phyloP scores from a whole-genome alignment of 2,888 invertebrate genomes.

The Nycteola revayana region DNA sequence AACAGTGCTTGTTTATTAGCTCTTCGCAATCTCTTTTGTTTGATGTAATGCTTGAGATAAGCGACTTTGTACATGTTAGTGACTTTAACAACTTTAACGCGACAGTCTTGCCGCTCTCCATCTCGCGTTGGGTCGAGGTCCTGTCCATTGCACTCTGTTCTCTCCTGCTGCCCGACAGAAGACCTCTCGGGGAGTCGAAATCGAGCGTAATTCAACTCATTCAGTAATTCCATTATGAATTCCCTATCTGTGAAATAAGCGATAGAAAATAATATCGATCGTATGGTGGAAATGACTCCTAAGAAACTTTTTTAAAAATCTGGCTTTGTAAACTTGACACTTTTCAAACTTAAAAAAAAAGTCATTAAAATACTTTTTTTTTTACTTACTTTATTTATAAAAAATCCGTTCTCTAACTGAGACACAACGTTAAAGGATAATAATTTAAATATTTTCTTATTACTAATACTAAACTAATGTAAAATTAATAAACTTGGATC shows the following conservation, averaged over 20 bases:
- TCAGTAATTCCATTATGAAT: constrained; percentile 54
- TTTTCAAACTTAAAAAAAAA: no score
- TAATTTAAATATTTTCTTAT: no score
- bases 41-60: constrained; percentile 66
- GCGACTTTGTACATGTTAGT: constrained; percentile 73
- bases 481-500: no score
- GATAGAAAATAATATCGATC: no score
- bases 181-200: constrained; percentile 32
- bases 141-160: constrained; percentile 42
- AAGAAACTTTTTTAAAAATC: no score
- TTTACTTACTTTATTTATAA: no score
- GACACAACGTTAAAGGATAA: no score
- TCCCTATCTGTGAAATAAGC: constrained; percentile 61
- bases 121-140: constrained; percentile 38
- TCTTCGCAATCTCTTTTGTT: constrained; percentile 60
- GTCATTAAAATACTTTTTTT: no score
- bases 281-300: no score
- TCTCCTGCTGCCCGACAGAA: constrained; percentile 25
- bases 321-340: no score
- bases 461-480: no score
- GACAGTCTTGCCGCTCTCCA: constrained; percentile 53
- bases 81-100: constrained; percentile 67
- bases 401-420: no score
- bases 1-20: constrained; percentile 58
- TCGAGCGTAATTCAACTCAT: constrained; percentile 51